Evolutionary conservation across 1,140 invertebrate species (phyloP).

Genomic region (Heliconius congener): DNA sequence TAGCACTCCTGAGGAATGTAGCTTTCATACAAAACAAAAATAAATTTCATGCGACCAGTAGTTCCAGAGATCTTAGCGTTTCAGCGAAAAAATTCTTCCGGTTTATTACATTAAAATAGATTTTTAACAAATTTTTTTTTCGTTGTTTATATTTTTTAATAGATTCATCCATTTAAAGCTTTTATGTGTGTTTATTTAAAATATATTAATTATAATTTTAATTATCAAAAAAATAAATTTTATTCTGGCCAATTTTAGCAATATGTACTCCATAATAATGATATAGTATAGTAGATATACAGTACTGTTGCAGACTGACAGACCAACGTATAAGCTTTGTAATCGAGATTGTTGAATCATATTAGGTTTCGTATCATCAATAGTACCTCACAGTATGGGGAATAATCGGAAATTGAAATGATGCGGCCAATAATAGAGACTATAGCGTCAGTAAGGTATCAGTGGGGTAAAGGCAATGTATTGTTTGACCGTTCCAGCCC

Average conservation of each 20-base stretch:
- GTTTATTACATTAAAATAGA: too few species aligned
- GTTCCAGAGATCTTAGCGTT: too few species aligned
- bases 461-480: not conserved
- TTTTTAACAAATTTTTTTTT: too few species aligned
- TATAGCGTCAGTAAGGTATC: not conserved
- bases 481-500: not conserved
- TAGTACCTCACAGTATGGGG: not conserved
- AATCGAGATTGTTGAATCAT: not conserved
- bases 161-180: too few species aligned
- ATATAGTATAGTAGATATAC: not conserved
- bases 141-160: too few species aligned
- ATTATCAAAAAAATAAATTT: too few species aligned
- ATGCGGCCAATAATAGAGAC: not conserved
- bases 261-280: not conserved
- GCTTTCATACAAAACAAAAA: too few species aligned
- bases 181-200: too few species aligned
- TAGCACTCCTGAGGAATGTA: too few species aligned
- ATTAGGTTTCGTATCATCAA: not conserved
- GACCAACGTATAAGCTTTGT: not conserved
- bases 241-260: not conserved
- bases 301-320: not conserved
- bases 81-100: too few species aligned
- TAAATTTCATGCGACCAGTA: too few species aligned
- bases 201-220: too few species aligned
- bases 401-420: slow-evolving; percentile 5